A percentile compares a stretch with the other conserved stretches of the same genome.
These are phyloP conservation scores for Melanophora roralis DNA, from an alignment of 2,888 invertebrate genomes.

Conservation along the genomic window DNA sequence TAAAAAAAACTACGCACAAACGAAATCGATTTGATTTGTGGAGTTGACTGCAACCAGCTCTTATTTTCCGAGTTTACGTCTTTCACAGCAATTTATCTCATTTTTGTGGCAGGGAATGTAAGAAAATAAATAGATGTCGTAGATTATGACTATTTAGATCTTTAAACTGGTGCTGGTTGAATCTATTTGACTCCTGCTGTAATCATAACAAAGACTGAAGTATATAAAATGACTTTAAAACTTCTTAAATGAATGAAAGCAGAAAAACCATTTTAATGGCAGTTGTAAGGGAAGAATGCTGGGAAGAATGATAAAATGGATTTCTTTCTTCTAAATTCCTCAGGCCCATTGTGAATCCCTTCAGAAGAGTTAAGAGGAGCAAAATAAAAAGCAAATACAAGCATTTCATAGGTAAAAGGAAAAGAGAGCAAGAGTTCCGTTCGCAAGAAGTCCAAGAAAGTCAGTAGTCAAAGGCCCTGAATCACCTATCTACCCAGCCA, in stretches of 20 bases:
- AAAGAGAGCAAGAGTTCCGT: too few relatives aligned
- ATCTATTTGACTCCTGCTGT: constrained; percentile 70
- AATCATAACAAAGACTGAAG: constrained; percentile 22
- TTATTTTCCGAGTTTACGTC: constrained; percentile 70
- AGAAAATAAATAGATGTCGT: constrained; percentile 67
- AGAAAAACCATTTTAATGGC: constrained; percentile 46
- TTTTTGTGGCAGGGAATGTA: constrained; percentile 62
- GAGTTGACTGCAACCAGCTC: constrained; percentile 22
- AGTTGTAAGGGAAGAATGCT: constrained; percentile 41
- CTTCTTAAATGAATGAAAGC: neutral
- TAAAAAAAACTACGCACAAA: constrained; percentile 47
- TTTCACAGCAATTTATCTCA: constrained; percentile 76
- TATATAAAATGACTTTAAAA: constrained; percentile 26
- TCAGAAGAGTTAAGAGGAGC: too few relatives aligned
- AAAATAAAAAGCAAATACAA: too few relatives aligned
- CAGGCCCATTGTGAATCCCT: too few relatives aligned
- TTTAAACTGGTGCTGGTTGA: constrained; percentile 48
- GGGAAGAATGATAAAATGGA: too few relatives aligned
- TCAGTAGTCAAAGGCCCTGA: too few relatives aligned
- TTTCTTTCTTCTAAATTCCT: too few relatives aligned
- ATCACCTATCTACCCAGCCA: too few relatives aligned
- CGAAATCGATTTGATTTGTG: constrained; percentile 3
- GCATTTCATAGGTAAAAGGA: too few relatives aligned
- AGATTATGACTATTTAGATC: constrained; percentile 70
- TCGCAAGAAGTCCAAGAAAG: too few relatives aligned